Conservation (phyloP, 2,113 vertebrate species). For the Oryzias woworae region DNA sequence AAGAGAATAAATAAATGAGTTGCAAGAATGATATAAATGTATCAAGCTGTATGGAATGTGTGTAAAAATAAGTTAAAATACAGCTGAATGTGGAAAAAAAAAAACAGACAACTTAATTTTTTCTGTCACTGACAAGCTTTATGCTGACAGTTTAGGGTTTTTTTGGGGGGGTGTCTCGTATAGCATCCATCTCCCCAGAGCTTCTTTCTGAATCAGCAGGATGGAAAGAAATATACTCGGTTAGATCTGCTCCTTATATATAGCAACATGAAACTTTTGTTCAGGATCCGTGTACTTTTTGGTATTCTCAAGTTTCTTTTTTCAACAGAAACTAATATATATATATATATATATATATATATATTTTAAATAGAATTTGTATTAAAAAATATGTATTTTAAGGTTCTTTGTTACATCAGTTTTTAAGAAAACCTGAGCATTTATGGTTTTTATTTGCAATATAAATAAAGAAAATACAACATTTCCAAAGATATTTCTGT, state of each 20-base stretch:
- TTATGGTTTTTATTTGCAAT: too few relatives aligned
- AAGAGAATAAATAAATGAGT: too few relatives aligned
- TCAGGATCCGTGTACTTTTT: background rate
- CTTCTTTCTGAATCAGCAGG: conserved; percentile 16
- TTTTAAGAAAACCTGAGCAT: too few relatives aligned
- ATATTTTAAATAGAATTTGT: too few relatives aligned
- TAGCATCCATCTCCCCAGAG: conserved; percentile 46
- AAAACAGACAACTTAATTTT: conserved; percentile 58
- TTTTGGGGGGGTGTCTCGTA: conserved; percentile 30
- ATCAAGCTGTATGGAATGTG: background rate
- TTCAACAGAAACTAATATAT: too few relatives aligned
- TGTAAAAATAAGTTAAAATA: background rate
- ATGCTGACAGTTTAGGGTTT: conserved; percentile 38
- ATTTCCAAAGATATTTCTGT: too few relatives aligned
- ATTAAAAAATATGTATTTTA: too few relatives aligned
- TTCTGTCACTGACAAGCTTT: conserved; percentile 49
- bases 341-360: too few relatives aligned
- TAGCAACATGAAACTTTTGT: conserved; percentile 22
- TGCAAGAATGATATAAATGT: too few relatives aligned
- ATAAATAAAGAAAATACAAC: too few relatives aligned
- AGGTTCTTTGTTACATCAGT: too few relatives aligned
- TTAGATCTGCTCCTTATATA: conserved; percentile 39
- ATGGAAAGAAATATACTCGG: conserved; percentile 7
- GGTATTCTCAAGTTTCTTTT: too few relatives aligned
- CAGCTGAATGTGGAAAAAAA: conserved; percentile 2